These are phyloP conservation scores for Eulimnadia texana DNA, from an alignment of 1,140 invertebrate genomes.

Conservation along the genomic window DNA sequence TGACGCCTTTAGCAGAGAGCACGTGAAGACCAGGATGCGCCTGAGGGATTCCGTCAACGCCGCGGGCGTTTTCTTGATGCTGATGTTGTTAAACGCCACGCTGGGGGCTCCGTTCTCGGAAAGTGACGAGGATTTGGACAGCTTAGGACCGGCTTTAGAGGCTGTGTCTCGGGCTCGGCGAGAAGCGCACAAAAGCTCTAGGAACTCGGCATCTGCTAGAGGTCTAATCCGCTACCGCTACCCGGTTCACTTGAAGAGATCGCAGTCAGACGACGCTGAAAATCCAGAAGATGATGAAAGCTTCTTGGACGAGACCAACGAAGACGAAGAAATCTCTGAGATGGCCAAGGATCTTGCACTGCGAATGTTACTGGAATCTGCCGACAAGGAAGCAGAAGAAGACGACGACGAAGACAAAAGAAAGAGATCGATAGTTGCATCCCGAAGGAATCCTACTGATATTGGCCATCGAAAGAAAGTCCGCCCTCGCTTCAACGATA, in stretches of 20 bases:
- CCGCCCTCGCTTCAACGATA: background rate
- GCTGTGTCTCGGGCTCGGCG: constrained; percentile 4
- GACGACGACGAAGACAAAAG: background rate
- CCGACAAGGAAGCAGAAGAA: background rate
- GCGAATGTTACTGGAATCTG: background rate
- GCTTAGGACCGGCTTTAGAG: constrained; percentile 9
- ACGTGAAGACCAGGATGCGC: background rate
- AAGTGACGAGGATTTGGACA: background rate
- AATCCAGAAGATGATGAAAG: background rate
- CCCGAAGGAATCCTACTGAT: background rate
- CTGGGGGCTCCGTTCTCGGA: background rate
- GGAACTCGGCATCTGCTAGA: background rate
- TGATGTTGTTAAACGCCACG: background rate
- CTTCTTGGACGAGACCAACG: background rate
- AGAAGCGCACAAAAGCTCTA: background rate
- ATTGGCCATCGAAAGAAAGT: background rate
- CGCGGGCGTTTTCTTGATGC: background rate
- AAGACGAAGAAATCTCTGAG: background rate
- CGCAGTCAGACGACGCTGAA: background rate
- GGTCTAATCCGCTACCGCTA: constrained; percentile 9
- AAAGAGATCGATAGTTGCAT: background rate
- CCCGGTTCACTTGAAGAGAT: constrained; percentile 7
- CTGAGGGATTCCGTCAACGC: background rate
- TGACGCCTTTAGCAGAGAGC: no score
- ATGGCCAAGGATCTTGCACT: constrained; percentile 4